Evolutionary conservation across 2,888 invertebrate genomes (phyloP), one percentile per base, ranked within the genome.

Genomic region (Aphrophora alni): DNA sequence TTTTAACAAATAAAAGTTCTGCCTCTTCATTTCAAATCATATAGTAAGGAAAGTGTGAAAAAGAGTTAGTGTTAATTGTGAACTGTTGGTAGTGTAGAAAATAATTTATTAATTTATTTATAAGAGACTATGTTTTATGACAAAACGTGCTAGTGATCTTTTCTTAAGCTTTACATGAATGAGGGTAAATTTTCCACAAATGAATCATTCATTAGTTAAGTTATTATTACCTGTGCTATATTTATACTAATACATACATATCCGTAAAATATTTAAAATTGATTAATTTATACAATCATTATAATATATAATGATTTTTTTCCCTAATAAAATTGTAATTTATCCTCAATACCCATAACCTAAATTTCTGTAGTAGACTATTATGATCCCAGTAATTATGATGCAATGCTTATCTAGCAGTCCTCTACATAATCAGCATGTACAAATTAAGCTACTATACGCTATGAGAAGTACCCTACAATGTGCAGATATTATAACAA

Each of bases 11-110:
- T 70, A 80, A 25, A 77, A 85, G 85, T 85, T 83, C 85, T 84
- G 83, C 86, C 86, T 86, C 86, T 86, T 86, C 86, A 84, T 82
- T 84, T 83, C 84, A 83, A 85, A 82, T 78, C 44, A 25, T 21
- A 24, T 27, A 70, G 38, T 24, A 25, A 51, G 24, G 10, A 21
- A 75, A 38, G 21, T 75, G 59, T 59, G 59, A 59, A 59, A 17
- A n/a, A n/a, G n/a, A 2, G 17, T 44, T 10, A 59, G 14, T 21
- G 59, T 59, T 59, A 21, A 59, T 21, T 44, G 44, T 17, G 59
- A 21, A 59, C 59, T 14, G 4, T 59, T 59, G 44, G 21, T 59
- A 59, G 59, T 59, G 21, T 59, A 59, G 59, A 59, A n/a, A 44
- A 3, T 59, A 12, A 59, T 59, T 59, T 59, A 59, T 59, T n/a